These are phyloP conservation scores for Gymnarchus niloticus DNA, from an alignment of 2,113 vertebrate genomes.

Conservation along the genomic window DNA sequence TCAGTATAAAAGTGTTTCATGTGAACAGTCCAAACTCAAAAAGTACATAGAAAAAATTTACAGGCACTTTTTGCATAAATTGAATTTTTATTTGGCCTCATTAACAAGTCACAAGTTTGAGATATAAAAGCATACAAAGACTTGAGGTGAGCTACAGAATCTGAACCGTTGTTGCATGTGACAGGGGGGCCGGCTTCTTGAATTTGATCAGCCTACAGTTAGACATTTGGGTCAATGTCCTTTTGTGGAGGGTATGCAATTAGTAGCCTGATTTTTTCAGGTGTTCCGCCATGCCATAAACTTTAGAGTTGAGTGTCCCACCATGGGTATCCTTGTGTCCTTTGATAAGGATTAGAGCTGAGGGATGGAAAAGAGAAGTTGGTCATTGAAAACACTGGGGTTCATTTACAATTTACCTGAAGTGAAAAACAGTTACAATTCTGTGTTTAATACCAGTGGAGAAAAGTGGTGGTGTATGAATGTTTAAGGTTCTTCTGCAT, in stretches of 20 bases:
- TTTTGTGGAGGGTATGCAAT: not conserved
- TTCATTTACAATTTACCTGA: no score
- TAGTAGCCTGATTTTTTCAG: constrained; percentile 26
- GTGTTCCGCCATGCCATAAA: constrained; percentile 19
- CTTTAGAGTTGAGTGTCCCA: constrained; percentile 33
- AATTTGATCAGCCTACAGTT: not conserved
- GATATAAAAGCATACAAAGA: not conserved
- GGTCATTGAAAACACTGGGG: no score
- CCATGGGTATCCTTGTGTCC: constrained; percentile 36
- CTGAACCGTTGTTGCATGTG: not conserved
- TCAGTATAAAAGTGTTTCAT: not conserved
- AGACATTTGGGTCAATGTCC: no score
- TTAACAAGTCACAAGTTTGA: not conserved
- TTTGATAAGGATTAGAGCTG: constrained; percentile 32
- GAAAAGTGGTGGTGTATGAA: not conserved
- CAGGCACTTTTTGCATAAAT: not conserved
- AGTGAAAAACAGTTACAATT: not conserved
- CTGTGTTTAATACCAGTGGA: not conserved
- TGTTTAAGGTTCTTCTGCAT: not conserved
- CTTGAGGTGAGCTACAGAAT: not conserved
- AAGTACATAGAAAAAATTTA: not conserved
- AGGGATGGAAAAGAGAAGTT: not conserved
- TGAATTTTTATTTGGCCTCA: constrained; percentile 19
- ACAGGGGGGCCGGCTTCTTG: not conserved
- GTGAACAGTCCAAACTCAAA: no score